Base-by-base conservation (phyloP, 2,797 vertebrate genomes). In the Adrianichthys oophorus region DNA sequence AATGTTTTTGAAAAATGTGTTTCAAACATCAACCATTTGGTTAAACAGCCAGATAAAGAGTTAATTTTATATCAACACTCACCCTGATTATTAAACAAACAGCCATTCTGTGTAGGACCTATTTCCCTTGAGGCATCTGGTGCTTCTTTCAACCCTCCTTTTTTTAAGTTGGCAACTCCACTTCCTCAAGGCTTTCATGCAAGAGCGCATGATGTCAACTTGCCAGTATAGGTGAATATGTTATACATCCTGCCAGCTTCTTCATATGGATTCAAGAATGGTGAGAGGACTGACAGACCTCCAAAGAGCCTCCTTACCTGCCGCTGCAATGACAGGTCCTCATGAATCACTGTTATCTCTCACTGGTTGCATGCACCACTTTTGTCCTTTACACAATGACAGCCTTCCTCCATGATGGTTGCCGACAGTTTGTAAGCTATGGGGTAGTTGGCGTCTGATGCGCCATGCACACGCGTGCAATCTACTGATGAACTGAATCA, bases 321-420 rank as follows among this genome's bases (percentile, higher is more conserved):
- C 82, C 68, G 60, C 67, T 4, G 56, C 71, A 59, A 45, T 85
- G 86, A 85, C 86, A 84, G 78, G 18, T 53, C 4, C 82, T 89
- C 89, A 87, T 89, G 89, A 90, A 90, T 90, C 89, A 89, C 73
- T 0, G 66, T 84, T 89, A 89, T 86, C 87, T 87, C 86, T 83
- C 69, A 76, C 78, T 18, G 71, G 78, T 88, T 85, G 82, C 86
- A 85, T 70, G 73, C 74, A 61, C 62, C 57, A 64, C 84, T 89
- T 90, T 87, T 88, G 89, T 88, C 84, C 85, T 83, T 87, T 85
- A 85, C 74, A 85, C 83, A 89, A 87, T 85, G 79, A 82, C 79
- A 76, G 79, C 74, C 68, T 72, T 69, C 74, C 72, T 75, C 72
- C 70, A 78, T 80, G 76, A 82, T 77, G 70, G 71, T 80, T 77